Evolutionary conservation across 1,140 invertebrate genomes (phyloP), one percentile per base, ranked within the genome.

Genomic region (Adelges cooleyi): DNA sequence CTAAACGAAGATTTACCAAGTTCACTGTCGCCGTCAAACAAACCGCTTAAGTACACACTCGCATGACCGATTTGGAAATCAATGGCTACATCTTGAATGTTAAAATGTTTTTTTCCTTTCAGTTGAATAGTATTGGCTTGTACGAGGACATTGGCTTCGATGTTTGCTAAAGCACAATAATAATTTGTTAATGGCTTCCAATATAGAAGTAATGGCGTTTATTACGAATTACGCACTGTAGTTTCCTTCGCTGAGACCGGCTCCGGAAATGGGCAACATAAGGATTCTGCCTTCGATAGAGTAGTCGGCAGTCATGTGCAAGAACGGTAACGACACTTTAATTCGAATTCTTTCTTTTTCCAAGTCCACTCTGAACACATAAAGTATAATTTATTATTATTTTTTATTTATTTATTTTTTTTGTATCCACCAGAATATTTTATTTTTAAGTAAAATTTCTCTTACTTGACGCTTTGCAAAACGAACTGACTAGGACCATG

Each of bases 181-280:
- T 53, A 69, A 6, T 33, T 6, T 33, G 11, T 33, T 33, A 33
- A 5, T 33, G 29, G 29, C 11, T 33, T 33, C n/a, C n/a, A n/a
- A n/a, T n/a, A n/a, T 10, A 65, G 13, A 17, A 49, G 54, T 62
- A 36, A 40, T 42, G 23, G 38, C 23, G 56, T 5, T 33, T 25
- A 38, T 11, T 51, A 59, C 15, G 17, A 65, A 42, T 62, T 44
- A 76, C 79, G 78, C 75, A 82, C 80, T 77, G 67, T 78, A 81
- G 69, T 84, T 83, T 38, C 80, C 79, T 52, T 69, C 69, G 23
- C 77, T 78, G 17, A 70, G 59, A 17, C 84, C 83, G 51, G 78
- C 74, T 40, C 83, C 83, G 4, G 69, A 70, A 22, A 85, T 78
- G 0, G 83, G 82, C 72, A 85, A 73, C 77, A 84, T 78, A 65